Evolutionary conservation across 2,888 invertebrate genomes (phyloP), one percentile per base, ranked within the genome.

Genomic region (Eupeodes luniger): DNA sequence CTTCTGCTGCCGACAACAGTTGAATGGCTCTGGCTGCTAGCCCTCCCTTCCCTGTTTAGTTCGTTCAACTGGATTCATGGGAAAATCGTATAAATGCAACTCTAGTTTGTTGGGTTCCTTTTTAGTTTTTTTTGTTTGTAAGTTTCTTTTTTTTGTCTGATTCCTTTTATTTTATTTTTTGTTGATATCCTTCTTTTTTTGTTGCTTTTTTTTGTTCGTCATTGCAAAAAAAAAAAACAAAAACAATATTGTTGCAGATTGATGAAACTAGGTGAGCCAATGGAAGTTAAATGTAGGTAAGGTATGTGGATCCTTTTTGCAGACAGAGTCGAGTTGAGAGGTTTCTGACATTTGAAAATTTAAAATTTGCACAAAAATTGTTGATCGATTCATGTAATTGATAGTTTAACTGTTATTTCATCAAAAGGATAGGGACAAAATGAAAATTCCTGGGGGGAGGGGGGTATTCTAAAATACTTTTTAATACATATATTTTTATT

Each of bases 21-120:
- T 59, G 59, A 59, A 9, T 59, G 59, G 36, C 59, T 78, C 40
- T 40, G 40, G 40, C 5, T 40, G 40, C 4, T 59, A 34, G 36
- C 59, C 75, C 80, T 84, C 87, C 84, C 67, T 78, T 57, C 51
- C 64, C 66, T 57, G 19, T 74, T 10, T 70, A 78, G 67, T 80
- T 75, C 76, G 57, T 84, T 80, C 72, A 87, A 76, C 87, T 84
- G 83, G 79, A 70, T 87, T 79, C 80, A 87, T 87, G 87, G 84
- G 80, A 87, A 87, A 87, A 83, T 83, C 70, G 66, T 70, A 76
- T 67, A 53, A 77, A 72, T 80, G 83, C 80, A 76, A 49, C 64
- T 72, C 27, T 51, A 53, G 61, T 61, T 62, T n/a, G 55, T 69
- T 47, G 74, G 66, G 67, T 62, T 74, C 53, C 47, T 40, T 40